A percentile compares a stretch with the other conserved stretches of the same genome.
Conservation (phyloP, 2,113 vertebrate genomes). For the Eclectus roratus region DNA sequence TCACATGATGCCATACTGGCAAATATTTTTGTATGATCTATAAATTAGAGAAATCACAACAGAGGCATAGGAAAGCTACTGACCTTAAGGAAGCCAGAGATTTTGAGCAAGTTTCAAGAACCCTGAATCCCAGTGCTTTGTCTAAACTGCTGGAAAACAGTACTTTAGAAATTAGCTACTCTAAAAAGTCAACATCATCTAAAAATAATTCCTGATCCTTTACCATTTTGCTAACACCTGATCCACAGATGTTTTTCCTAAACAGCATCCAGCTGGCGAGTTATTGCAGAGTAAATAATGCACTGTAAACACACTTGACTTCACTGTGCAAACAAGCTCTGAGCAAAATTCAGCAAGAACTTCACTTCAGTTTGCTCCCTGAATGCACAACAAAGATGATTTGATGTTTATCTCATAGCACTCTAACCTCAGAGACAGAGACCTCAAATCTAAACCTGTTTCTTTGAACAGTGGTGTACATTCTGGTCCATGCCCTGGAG, state of each 20-base stretch:
- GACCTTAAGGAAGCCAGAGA: neutral
- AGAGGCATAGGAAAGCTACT: neutral
- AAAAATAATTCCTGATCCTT: neutral
- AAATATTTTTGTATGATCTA: neutral
- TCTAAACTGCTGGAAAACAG: neutral
- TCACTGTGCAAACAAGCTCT: neutral
- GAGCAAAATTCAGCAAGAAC: neutral
- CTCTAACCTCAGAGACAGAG: neutral
- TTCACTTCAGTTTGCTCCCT: neutral
- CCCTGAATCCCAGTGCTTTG: neutral
- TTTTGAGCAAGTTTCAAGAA: neutral
- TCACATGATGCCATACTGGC: neutral
- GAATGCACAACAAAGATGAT: neutral
- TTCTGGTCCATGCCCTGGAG: neutral
- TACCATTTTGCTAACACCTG: neutral
- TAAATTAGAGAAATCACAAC: neutral
- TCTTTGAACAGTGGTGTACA: neutral
- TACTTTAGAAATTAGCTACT: neutral
- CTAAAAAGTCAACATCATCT: neutral
- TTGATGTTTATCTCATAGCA: neutral
- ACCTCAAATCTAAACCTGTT: neutral
- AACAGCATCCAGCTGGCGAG: neutral
- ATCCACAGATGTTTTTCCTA: neutral
- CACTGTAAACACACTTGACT: neutral
- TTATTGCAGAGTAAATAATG: neutral